These are phyloP conservation scores for Stomatorhinus ivindoensis DNA, from an alignment of 2,113 vertebrate genomes.

Conservation along the genomic window DNA sequence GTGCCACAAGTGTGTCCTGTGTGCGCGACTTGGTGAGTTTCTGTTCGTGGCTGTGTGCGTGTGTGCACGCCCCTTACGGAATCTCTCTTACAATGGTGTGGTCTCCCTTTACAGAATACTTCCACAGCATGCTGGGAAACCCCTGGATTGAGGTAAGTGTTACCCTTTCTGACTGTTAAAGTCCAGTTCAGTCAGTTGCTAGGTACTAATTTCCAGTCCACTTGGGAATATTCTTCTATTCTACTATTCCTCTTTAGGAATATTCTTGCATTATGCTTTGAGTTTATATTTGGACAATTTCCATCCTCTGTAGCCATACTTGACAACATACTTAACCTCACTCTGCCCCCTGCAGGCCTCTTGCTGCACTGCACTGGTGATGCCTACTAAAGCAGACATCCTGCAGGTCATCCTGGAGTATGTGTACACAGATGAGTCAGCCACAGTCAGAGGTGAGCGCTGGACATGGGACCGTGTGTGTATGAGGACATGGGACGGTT, in stretches of 20 bases:
- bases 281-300: background rate
- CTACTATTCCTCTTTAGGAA: background rate
- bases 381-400: conserved; percentile 83
- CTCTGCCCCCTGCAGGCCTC: conserved; percentile 65
- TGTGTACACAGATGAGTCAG: conserved; percentile 86
- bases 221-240: background rate
- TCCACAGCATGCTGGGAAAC: conserved; percentile 92
- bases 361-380: conserved; percentile 79
- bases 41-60: background rate
- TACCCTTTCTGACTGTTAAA: background rate
- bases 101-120: conserved; percentile 75
- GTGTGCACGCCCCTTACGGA: background rate
- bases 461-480: background rate
- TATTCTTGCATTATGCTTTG: background rate
- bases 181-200: background rate
- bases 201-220: background rate
- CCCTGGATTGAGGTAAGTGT: conserved; percentile 90
- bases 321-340: background rate
- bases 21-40: conserved; percentile 82
- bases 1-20: conserved; percentile 93
- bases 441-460: conserved; percentile 72
- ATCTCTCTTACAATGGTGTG: background rate
- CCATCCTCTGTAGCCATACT: background rate
- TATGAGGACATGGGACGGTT: background rate
- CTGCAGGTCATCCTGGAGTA: conserved; percentile 87